phyloP scores from a whole-genome alignment of 2,113 vertebrate genomes.

The Micromys minutus region DNA sequence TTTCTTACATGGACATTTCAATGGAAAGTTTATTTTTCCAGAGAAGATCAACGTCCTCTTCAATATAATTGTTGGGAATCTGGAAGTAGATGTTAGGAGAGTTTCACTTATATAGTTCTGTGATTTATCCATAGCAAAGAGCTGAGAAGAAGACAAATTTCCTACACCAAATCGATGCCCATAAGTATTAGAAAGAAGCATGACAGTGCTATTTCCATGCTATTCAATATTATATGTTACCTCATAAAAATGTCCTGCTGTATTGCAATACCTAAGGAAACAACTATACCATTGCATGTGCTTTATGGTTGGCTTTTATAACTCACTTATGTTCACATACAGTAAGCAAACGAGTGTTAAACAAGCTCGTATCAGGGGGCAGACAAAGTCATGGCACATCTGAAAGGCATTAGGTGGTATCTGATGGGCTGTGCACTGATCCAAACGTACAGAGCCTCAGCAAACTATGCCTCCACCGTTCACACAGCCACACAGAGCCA shows the following conservation, averaged over 20 bases:
- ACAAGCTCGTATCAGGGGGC: neutral
- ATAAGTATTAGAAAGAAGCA: conserved; percentile 57
- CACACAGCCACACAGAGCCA: neutral
- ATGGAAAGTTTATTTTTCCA: neutral
- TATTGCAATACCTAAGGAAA: conserved; percentile 46
- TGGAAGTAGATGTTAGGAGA: conserved; percentile 38
- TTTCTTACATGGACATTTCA: conserved; percentile 57
- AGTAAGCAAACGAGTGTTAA: conserved; percentile 40
- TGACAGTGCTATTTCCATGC: conserved; percentile 22
- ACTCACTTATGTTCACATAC: conserved; percentile 12
- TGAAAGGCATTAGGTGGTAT: conserved; percentile 13
- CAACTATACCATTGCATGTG: neutral
- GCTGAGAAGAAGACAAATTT: conserved; percentile 18
- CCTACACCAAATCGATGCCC: neutral
- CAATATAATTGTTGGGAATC: conserved; percentile 44
- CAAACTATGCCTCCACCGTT: neutral
- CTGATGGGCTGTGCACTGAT: neutral
- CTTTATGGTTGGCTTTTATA: neutral
- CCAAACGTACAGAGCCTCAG: neutral
- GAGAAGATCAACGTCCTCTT: neutral
- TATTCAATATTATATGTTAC: conserved; percentile 28
- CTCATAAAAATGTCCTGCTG: conserved; percentile 40
- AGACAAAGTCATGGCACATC: conserved; percentile 3
- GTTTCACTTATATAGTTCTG: conserved; percentile 42
- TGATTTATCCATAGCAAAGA: conserved; percentile 21